These are phyloP conservation scores for Bombus picipes DNA, from an alignment of 1,140 invertebrate genomes.

Conservation along the genomic window DNA sequence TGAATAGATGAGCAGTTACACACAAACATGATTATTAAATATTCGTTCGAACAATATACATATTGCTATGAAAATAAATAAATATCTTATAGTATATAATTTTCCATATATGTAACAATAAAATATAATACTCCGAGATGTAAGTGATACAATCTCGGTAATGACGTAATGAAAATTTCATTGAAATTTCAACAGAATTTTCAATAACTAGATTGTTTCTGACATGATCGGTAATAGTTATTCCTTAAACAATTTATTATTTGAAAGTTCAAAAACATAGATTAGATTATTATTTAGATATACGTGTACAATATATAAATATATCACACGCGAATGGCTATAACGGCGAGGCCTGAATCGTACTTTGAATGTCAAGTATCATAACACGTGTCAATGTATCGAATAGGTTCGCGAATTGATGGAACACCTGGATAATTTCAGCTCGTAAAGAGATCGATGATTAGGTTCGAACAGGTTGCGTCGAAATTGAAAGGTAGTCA, in stretches of 20 bases:
- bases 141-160: too few species aligned
- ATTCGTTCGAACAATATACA: too few species aligned
- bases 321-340: too few species aligned
- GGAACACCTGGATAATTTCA: conserved; percentile 17
- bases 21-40: too few species aligned
- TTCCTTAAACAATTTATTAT: not conserved
- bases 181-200: not conserved
- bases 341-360: not conserved
- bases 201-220: not conserved
- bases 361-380: not conserved
- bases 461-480: not conserved
- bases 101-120: too few species aligned
- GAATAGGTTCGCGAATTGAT: not conserved
- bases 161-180: not conserved
- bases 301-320: too few species aligned
- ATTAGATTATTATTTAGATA: too few species aligned
- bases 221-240: not conserved
- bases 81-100: too few species aligned
- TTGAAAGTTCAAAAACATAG: too few species aligned
- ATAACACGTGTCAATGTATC: conserved; percentile 11
- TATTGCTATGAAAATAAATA: too few species aligned
- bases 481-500: conserved; percentile 3
- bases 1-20: too few species aligned
- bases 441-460: conserved; percentile 4
- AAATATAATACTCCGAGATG: not conserved